Conservation (phyloP, 2,797 vertebrate species). For the Chrosomus eos region DNA sequence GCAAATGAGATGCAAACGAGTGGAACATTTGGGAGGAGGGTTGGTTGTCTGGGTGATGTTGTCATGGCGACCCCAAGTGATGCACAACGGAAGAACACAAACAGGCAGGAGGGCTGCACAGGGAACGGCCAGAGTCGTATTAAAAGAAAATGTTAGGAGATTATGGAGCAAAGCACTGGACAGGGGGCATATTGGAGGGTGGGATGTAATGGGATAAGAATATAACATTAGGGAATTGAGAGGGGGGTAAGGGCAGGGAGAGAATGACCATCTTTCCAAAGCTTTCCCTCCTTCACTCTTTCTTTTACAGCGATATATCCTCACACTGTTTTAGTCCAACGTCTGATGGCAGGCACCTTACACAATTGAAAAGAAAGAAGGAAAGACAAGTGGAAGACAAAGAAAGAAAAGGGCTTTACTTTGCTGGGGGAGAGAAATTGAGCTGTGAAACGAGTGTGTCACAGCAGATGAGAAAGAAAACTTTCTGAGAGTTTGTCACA, state of each 20-base stretch:
- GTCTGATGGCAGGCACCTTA: slow-evolving; percentile 24
- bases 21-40: slow-evolving; percentile 68
- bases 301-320: not conserved
- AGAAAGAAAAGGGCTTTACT: not conserved
- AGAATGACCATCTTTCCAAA: not conserved
- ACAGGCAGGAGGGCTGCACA: slow-evolving; percentile 41
- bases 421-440: slow-evolving; percentile 4
- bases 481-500: not conserved
- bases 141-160: slow-evolving; percentile 40
- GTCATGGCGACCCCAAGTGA: slow-evolving; percentile 76
- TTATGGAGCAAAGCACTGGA: slow-evolving; percentile 33
- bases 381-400: slow-evolving; percentile 9
- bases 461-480: slow-evolving; percentile 57
- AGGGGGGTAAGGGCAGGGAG: not conserved
- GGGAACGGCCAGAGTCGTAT: slow-evolving; percentile 15
- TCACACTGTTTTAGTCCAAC: not conserved
- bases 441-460: slow-evolving; percentile 46
- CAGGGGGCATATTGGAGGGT: slow-evolving; percentile 33
- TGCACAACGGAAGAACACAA: slow-evolving; percentile 62
- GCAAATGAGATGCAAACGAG: slow-evolving; percentile 82
- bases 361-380: slow-evolving; percentile 30
- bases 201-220: slow-evolving; percentile 46
- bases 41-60: slow-evolving; percentile 74
- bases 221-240: slow-evolving; percentile 50
- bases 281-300: not conserved